Evolutionary conservation across 2,113 vertebrate species (phyloP).

Genomic region (Anarrhichthys ocellatus): DNA sequence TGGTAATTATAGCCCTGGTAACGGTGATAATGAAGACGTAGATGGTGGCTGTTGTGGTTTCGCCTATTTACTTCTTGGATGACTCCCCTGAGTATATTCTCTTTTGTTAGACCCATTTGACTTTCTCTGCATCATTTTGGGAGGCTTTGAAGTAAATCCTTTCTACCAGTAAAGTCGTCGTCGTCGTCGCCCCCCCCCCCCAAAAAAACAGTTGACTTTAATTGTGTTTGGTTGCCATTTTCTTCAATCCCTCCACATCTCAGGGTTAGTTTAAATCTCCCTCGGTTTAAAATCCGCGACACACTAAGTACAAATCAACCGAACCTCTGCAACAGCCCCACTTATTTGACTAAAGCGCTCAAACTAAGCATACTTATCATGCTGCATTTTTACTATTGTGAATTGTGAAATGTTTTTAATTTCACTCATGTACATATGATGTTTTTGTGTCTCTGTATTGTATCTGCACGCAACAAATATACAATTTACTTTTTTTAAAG

Average conservation of each 20-base stretch:
- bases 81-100: neutral
- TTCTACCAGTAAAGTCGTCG: neutral
- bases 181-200: neutral
- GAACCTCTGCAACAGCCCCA: slow-evolving; percentile 37
- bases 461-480: slow-evolving; percentile 66
- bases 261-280: slow-evolving; percentile 69
- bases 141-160: slow-evolving; percentile 47
- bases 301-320: slow-evolving; percentile 26
- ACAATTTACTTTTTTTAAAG: slow-evolving; percentile 68
- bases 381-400: slow-evolving; percentile 52
- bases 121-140: slow-evolving; percentile 24
- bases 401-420: slow-evolving; percentile 60
- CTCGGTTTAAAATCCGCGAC: slow-evolving; percentile 43
- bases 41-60: slow-evolving; percentile 40
- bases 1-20: slow-evolving; percentile 46
- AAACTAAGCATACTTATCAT: slow-evolving; percentile 36
- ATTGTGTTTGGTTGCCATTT: slow-evolving; percentile 69
- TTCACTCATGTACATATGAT: slow-evolving; percentile 71
- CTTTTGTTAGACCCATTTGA: slow-evolving; percentile 25
- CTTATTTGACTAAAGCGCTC: slow-evolving; percentile 42
- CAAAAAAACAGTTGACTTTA: slow-evolving; percentile 31
- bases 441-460: slow-evolving; percentile 65
- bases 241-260: slow-evolving; percentile 62
- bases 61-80: neutral
- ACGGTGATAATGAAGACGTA: slow-evolving; percentile 42